These are phyloP conservation scores for Tenthredo scrophulariae DNA, from an alignment of 2,888 invertebrate genomes.

Conservation along the genomic window DNA sequence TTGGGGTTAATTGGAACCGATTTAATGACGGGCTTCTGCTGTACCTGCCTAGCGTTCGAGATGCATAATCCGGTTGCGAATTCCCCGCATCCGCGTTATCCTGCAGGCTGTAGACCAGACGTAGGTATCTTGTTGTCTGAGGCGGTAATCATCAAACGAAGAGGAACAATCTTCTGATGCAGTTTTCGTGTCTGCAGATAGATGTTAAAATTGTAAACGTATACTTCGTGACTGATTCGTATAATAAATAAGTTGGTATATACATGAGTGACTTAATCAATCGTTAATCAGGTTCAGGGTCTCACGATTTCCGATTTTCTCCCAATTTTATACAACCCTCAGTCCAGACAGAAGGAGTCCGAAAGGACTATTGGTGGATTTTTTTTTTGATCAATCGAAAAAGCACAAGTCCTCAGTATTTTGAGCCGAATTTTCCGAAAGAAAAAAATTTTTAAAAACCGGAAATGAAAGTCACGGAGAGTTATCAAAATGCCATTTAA, in stretches of 20 bases:
- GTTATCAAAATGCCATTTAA: too few species aligned
- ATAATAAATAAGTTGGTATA: not conserved
- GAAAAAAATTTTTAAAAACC: too few species aligned
- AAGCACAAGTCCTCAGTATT: too few species aligned
- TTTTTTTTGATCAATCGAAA: too few species aligned
- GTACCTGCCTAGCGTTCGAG: not conserved
- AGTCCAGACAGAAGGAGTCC: too few species aligned
- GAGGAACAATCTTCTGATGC: conserved; percentile 69
- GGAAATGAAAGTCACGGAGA: too few species aligned
- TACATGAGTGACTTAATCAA: not conserved
- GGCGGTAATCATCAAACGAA: conserved; percentile 70
- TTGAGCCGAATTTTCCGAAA: too few species aligned
- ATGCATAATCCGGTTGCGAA: conserved; percentile 3
- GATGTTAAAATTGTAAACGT: not conserved
- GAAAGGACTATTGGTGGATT: too few species aligned
- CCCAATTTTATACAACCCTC: not conserved
- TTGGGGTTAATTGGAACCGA: not conserved
- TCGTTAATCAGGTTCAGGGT: not conserved
- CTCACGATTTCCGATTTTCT: not conserved
- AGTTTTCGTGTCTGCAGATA: conserved; percentile 67
- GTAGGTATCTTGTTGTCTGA: conserved; percentile 60
- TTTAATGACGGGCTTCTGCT: conserved; percentile 28
- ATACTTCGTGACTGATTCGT: not conserved
- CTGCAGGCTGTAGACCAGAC: not conserved
- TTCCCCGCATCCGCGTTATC: not conserved